Evolutionary conservation across 2,113 vertebrate species (phyloP).

Genomic region (Morone saxatilis): DNA sequence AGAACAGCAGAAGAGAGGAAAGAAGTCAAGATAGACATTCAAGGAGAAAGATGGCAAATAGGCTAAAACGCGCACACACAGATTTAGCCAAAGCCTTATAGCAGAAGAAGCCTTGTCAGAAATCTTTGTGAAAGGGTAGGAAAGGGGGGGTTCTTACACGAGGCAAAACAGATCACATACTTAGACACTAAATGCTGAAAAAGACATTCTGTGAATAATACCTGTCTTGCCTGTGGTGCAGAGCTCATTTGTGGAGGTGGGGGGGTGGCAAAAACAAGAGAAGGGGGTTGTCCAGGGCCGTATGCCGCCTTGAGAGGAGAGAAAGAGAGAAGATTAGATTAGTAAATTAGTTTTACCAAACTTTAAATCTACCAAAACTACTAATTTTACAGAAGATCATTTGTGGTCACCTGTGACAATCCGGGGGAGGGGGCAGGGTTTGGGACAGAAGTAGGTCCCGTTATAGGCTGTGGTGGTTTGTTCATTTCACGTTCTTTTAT

Average conservation of each 20-base stretch:
- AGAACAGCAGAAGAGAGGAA: conserved; percentile 84
- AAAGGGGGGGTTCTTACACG: conserved; percentile 6
- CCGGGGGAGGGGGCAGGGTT: conserved; percentile 96
- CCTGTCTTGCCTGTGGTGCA: conserved; percentile 95
- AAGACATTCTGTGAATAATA: conserved; percentile 74
- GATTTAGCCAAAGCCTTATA: conserved; percentile 56
- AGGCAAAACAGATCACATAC: background rate
- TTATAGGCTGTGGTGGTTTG: conserved; percentile 99
- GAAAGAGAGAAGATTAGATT: background rate
- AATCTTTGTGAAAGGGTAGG: conserved; percentile 35
- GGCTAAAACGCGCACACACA: conserved; percentile 38
- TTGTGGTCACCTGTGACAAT: conserved; percentile 91
- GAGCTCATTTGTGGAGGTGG: conserved; percentile 97
- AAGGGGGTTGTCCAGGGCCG: conserved; percentile 91
- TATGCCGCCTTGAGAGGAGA: conserved; percentile 86
- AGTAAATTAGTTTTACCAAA: background rate
- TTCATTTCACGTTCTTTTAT: conserved; percentile 99
- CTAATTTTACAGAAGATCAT: background rate
- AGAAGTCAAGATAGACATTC: conserved; percentile 76
- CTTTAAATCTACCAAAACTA: background rate
- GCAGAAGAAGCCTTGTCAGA: conserved; percentile 51
- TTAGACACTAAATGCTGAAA: conserved; percentile 2
- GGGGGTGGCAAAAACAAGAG: conserved; percentile 94
- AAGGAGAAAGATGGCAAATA: conserved; percentile 52
- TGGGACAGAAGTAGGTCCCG: conserved; percentile 93